Evolutionary conservation across 2,797 vertebrate species (phyloP).

Genomic region (Pipistrellus nathusii): DNA sequence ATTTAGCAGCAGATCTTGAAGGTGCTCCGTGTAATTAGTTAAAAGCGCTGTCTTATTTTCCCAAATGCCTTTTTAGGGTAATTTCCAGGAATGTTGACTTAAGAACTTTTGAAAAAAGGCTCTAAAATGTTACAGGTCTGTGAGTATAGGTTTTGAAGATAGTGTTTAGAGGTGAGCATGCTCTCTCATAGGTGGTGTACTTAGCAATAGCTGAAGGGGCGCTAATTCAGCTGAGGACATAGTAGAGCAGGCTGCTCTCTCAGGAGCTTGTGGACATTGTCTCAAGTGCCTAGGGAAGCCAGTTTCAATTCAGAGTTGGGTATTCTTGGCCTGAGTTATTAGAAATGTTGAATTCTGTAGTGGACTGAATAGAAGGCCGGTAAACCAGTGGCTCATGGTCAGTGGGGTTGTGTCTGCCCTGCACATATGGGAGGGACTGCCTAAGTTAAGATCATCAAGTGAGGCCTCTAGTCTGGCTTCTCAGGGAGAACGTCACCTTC

Average conservation of each 20-base stretch:
- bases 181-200: not conserved
- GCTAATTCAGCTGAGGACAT: not conserved
- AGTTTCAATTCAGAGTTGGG: slow-evolving; percentile 21
- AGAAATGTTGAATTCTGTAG: not conserved
- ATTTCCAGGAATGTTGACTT: slow-evolving; percentile 41
- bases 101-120: not conserved
- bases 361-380: not conserved
- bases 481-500: not conserved
- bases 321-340: slow-evolving; percentile 19
- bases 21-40: slow-evolving; percentile 21
- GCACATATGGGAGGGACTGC: not conserved
- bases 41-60: slow-evolving; percentile 34
- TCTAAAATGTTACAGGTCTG: not conserved
- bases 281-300: slow-evolving; percentile 2
- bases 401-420: not conserved
- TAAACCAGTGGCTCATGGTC: not conserved
- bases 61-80: not conserved
- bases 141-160: slow-evolving; percentile 43
- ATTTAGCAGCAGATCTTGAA: slow-evolving; percentile 29
- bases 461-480: not conserved
- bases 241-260: not conserved
- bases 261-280: not conserved
- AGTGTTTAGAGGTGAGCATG: not conserved
- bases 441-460: not conserved
- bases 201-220: not conserved